A percentile compares a stretch with the other conserved stretches of the same genome.
phyloP scores from a whole-genome alignment of 92 coral and sea anemone species.

The Micromussa lordhowensis region DNA sequence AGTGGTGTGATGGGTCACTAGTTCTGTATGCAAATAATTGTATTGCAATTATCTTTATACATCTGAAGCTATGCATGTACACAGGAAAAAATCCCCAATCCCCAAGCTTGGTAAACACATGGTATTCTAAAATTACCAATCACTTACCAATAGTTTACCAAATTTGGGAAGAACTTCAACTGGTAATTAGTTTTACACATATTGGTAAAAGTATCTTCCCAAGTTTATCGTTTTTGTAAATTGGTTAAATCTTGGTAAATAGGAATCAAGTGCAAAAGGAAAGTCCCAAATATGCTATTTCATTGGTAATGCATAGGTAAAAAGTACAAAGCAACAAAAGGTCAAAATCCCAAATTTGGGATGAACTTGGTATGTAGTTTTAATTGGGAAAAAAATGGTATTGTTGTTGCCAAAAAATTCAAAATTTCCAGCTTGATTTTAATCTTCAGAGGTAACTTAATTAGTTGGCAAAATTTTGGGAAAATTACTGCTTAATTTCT shows the following conservation, averaged over 20 bases:
- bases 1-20: too few species aligned
- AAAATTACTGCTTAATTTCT: background rate
- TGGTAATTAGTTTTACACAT: slow-evolving; percentile 19
- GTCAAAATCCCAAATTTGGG: slow-evolving; percentile 38
- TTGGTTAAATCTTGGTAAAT: slow-evolving; percentile 42
- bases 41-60: too few species aligned
- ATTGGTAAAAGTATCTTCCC: slow-evolving; percentile 39
- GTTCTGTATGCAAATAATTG: too few species aligned
- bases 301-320: slow-evolving; percentile 13
- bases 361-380: slow-evolving; percentile 30
- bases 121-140: slow-evolving; percentile 40
- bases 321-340: slow-evolving; percentile 7
- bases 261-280: slow-evolving; percentile 33
- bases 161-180: slow-evolving; percentile 28
- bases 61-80: too few species aligned
- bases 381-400: slow-evolving; percentile 12
- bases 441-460: slow-evolving; percentile 20
- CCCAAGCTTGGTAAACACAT: slow-evolving; percentile 41
- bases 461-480: slow-evolving; percentile 29
- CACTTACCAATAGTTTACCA: slow-evolving; percentile 28
- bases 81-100: slow-evolving; percentile 46
- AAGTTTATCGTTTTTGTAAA: slow-evolving; percentile 7
- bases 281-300: slow-evolving; percentile 32
- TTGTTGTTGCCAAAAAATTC: background rate
- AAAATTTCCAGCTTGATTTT: slow-evolving; percentile 25